phyloP scores from a whole-genome alignment of 2,113 vertebrate species.

The Xyrauchen texanus region DNA sequence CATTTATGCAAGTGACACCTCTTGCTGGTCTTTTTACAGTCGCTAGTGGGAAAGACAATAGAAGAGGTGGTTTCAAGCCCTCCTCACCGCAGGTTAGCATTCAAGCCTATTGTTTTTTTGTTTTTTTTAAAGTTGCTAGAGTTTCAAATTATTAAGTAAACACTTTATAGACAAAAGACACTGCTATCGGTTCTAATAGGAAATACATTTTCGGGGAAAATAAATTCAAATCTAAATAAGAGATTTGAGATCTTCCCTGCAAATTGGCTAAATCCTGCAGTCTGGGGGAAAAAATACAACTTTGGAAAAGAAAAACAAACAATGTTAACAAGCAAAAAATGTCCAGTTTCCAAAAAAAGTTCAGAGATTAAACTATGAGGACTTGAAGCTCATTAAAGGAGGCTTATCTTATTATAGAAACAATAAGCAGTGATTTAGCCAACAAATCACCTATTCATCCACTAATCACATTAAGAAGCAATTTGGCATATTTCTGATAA shows the following conservation, averaged over 20 bases:
- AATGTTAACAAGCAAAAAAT: neutral
- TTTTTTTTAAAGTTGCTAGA: slow-evolving; percentile 12
- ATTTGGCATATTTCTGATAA: neutral
- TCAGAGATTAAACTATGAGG: slow-evolving; percentile 21
- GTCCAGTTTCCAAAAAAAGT: neutral
- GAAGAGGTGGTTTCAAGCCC: neutral
- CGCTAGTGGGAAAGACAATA: slow-evolving; percentile 15
- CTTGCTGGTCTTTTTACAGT: slow-evolving; percentile 39
- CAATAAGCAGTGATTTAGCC: slow-evolving; percentile 7
- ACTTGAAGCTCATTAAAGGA: slow-evolving; percentile 10
- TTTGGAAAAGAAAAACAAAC: neutral
- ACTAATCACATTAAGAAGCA: neutral
- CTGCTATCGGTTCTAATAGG: slow-evolving; percentile 35
- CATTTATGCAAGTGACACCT: slow-evolving; percentile 43
- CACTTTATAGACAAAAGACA: slow-evolving; percentile 42
- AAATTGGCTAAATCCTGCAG: neutral
- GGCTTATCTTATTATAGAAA: slow-evolving; percentile 29
- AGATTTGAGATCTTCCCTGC: neutral
- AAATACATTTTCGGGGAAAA: slow-evolving; percentile 32
- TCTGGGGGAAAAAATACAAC: too few species aligned
- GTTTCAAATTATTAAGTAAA: slow-evolving; percentile 35
- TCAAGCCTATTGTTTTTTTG: slow-evolving; percentile 35
- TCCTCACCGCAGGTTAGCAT: slow-evolving; percentile 36
- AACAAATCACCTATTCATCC: slow-evolving; percentile 22
- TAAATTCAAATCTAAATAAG: slow-evolving; percentile 3